Evolutionary conservation across 2,888 invertebrate genomes (phyloP), one percentile per base, ranked within the genome.

Genomic region (Fragum fragum): DNA sequence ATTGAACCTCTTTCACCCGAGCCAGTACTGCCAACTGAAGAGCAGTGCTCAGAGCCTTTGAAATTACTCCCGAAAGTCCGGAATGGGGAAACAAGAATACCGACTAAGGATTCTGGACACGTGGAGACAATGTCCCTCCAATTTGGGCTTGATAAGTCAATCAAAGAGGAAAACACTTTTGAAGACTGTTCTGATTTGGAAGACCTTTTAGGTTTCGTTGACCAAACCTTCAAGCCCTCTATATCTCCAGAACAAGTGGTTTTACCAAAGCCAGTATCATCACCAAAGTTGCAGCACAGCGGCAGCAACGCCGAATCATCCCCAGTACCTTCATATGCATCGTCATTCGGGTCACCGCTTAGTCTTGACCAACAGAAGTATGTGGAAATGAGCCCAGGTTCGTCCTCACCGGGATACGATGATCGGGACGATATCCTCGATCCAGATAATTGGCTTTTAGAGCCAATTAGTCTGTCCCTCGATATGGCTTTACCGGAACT

Each of bases 121-220:
- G 1, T 66, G 1, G 66, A 42, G 11, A 42, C 21, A 11, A 39
- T 66, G 66, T 36, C 66, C 21, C 11, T 42, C 7, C 42, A n/a
- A 14, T 9, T 42, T 11, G 42, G 42, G 21, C 16, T 42, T 3
- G 42, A 23, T 14, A 66, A 42, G 21, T 32, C 36, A 18, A 55
- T 81, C 18, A 85, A 83, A 21, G 79, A 79, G 55, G 83, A 85
- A 73, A 55, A 79, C 16, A 74, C 80, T 1, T 71, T 80, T 6
- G 81, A 86, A 47, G 85, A 87, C 39, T 78, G 79, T 55, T 84
- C 87, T 14, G 89, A 89, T 70, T 79, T 90, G 16, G 89, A 90
- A 70, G 90, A 90, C 11, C 80, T 91, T 28, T 66, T 90, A 26
- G 87, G 81, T 53, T 85, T 85, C n/a, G 77, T 84, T 72, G 83